Evolutionary conservation across 2,797 vertebrate species (phyloP), one percentile per base, ranked within the genome.

Genomic region (Buceros bicornis): DNA sequence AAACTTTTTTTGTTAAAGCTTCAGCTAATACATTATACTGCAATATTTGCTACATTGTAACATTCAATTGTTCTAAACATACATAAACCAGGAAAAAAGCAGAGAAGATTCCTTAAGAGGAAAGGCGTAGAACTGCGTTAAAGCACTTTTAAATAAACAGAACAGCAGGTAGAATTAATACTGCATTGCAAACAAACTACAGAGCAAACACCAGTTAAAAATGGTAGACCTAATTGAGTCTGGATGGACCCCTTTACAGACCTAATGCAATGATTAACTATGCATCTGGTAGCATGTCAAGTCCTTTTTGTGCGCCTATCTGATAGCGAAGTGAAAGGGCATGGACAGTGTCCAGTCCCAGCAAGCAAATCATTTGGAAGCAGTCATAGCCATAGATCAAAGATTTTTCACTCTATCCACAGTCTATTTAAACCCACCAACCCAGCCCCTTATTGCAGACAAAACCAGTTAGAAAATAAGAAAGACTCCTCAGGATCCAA

Each of bases 321-420:
- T 98, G 98, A 98, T 97, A 98, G 97, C 42, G 90, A 90, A 98
- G 97, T 97, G 97, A 98, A 98, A 98, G 98, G 97, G 97, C 97
- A 98, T 98, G 98, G 98, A 98, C 88, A 99, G 98, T 98, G 98
- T 98, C 98, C 98, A 98, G 98, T 98, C 96, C 98, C 98, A 97
- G 97, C 97, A 98, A 98, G 98, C 98, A 99, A 99, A 99, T 99
- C 98, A 99, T 97, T 97, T 98, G 98, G 98, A 98, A 99, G 98
- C 98, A 98, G 98, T 98, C 98, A 97, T 95, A 98, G 98, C 84
- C 97, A 97, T 97, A 99, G 98, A 99, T 99, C 99, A 99, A 99
- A 99, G 99, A 98, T 98, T 97, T 98, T 98, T 98, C 96, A 98
- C 97, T 98, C 97, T 97, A 98, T 92, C 96, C 95, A 91, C 94